A percentile compares a stretch with the other conserved stretches of the same genome.
Evolutionary conservation across 1,140 invertebrate species (phyloP).

Genomic region (Lepidurus couesii): DNA sequence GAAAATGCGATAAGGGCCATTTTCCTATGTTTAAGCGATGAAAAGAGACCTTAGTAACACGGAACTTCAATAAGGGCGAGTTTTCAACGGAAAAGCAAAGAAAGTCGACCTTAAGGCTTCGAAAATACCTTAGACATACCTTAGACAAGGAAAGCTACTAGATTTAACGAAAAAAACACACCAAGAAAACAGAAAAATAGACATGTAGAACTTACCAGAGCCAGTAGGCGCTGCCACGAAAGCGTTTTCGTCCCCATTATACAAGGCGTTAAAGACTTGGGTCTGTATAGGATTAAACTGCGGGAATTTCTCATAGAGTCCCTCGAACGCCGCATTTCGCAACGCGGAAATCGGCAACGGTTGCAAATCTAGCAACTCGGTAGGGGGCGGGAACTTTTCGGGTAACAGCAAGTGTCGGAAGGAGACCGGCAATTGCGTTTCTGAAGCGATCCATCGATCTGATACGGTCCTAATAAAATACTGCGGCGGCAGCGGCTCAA

Average conservation of each 20-base stretch:
- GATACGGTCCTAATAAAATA: slow-evolving; percentile 74
- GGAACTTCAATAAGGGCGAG: not conserved
- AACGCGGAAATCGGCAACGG: slow-evolving; percentile 83
- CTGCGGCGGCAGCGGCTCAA: slow-evolving; percentile 95
- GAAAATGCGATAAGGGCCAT: no score
- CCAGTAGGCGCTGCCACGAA: slow-evolving; percentile 97
- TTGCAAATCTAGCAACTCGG: slow-evolving; percentile 95
- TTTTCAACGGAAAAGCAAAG: not conserved
- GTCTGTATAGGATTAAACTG: slow-evolving; percentile 99
- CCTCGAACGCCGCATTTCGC: slow-evolving; percentile 77
- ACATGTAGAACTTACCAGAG: slow-evolving; percentile 48
- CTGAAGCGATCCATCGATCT: slow-evolving; percentile 78
- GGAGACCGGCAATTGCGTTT: slow-evolving; percentile 94
- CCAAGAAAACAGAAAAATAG: not conserved
- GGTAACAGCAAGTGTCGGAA: slow-evolving; percentile 96
- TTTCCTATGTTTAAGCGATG: no score
- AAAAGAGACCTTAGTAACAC: no score
- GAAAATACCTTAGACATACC: not conserved
- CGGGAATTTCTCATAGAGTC: slow-evolving; percentile 80
- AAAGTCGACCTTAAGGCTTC: not conserved
- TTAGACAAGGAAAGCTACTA: not conserved
- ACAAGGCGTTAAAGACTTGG: slow-evolving; percentile 98
- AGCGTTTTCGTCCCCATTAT: slow-evolving; percentile 98
- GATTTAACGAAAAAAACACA: not conserved
- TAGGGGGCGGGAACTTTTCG: slow-evolving; percentile 96